A percentile compares a stretch with the other conserved stretches of the same genome.
phyloP scores from a whole-genome alignment of 1,140 invertebrate genomes.

The Drosophila bipectinata region DNA sequence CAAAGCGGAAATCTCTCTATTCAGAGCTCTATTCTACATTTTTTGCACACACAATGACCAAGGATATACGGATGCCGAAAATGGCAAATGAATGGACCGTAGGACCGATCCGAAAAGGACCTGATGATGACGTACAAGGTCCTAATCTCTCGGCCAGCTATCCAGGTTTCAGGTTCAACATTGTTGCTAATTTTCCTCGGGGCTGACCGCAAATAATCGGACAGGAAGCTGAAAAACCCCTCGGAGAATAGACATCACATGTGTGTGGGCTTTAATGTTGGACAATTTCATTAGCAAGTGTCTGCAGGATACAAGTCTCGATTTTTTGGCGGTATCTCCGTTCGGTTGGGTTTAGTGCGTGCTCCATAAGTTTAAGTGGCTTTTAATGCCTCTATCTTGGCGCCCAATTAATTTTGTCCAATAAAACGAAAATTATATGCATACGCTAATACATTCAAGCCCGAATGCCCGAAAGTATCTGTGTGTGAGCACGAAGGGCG shows the following conservation, averaged over 20 bases:
- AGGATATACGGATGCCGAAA: slow-evolving; percentile 70
- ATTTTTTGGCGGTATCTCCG: slow-evolving; percentile 11
- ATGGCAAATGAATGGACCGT: slow-evolving; percentile 39
- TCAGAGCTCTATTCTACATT: slow-evolving; percentile 23
- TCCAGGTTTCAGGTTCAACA: slow-evolving; percentile 43
- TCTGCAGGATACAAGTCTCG: slow-evolving; percentile 21
- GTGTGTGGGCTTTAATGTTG: slow-evolving; percentile 44
- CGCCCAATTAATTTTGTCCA: slow-evolving; percentile 80
- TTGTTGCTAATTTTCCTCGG: slow-evolving; percentile 69
- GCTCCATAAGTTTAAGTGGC: slow-evolving; percentile 61
- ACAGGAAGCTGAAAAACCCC: slow-evolving; percentile 61
- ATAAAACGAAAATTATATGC: slow-evolving; percentile 80
- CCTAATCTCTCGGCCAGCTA: slow-evolving; percentile 43
- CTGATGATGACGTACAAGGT: slow-evolving; percentile 51
- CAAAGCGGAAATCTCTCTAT: slow-evolving; percentile 45
- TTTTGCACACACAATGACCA: slow-evolving; percentile 51
- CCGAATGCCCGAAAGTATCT: slow-evolving; percentile 1
- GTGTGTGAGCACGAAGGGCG: slow-evolving; percentile 61
- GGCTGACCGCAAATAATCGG: slow-evolving; percentile 78
- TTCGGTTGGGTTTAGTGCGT: slow-evolving; percentile 37
- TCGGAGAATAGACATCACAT: slow-evolving; percentile 31
- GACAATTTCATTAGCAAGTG: slow-evolving; percentile 72
- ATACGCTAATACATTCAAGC: slow-evolving; percentile 20
- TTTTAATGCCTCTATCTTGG: slow-evolving; percentile 82
- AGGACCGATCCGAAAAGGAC: slow-evolving; percentile 13